These are phyloP conservation scores for Halcyon badia DNA, from an alignment of 2,797 vertebrate genomes.

Conservation along the genomic window DNA sequence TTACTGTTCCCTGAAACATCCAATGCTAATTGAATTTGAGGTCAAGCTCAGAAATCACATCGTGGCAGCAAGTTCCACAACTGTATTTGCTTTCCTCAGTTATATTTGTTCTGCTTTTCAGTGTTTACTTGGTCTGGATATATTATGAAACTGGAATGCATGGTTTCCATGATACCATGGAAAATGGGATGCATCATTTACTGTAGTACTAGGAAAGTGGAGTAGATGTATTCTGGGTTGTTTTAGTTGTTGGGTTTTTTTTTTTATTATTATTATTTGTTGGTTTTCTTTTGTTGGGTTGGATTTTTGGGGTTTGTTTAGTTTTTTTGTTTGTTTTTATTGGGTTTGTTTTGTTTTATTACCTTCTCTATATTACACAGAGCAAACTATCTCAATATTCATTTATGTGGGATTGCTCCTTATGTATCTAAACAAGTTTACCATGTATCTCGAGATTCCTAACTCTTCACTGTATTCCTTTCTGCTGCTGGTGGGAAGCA, in stretches of 20 bases:
- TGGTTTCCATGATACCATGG: neutral
- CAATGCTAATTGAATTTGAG: neutral
- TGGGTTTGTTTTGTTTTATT: neutral
- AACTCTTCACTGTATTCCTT: neutral
- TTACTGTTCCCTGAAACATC: neutral
- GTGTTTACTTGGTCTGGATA: neutral
- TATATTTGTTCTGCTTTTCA: neutral
- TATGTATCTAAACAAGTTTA: neutral
- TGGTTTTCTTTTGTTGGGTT: neutral
- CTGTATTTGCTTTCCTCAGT: neutral
- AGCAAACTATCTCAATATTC: neutral
- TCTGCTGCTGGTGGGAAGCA: neutral
- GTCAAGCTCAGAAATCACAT: neutral
- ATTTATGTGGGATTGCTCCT: neutral
- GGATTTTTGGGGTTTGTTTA: too few relatives aligned
- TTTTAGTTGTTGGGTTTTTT: too few relatives aligned
- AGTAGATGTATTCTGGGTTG: neutral
- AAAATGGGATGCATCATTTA: neutral
- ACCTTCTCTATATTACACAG: neutral
- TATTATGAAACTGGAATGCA: neutral
- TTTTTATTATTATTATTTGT: neutral
- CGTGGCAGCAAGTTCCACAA: neutral
- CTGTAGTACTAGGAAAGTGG: neutral
- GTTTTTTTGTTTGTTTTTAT: neutral
- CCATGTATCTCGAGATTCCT: neutral